Percentiles rank a stretch among this genome's conserved stretches.
phyloP scores from a whole-genome alignment of 2,797 vertebrate species.

The Alfaro cultratus region DNA sequence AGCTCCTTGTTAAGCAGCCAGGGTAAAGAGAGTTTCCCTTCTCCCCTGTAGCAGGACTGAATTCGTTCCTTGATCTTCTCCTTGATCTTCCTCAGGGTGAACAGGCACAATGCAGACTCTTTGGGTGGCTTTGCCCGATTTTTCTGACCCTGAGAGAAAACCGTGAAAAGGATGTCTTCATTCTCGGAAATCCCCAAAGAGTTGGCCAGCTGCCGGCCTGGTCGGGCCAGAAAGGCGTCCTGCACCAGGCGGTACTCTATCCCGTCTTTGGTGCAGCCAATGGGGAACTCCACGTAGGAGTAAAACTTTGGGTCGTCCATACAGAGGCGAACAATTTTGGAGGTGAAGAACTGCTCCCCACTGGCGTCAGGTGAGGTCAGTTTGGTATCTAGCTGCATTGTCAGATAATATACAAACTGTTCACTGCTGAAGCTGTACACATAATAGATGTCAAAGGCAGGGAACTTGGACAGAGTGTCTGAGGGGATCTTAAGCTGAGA shows the following conservation, averaged over 20 bases:
- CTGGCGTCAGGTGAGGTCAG: conserved; percentile 94
- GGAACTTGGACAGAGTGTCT: conserved; percentile 96
- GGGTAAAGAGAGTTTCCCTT: conserved; percentile 94
- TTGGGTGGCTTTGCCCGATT: conserved; percentile 96
- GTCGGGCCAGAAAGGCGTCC: conserved; percentile 93
- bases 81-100: conserved; percentile 95
- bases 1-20: conserved; percentile 99
- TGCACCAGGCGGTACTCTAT: conserved; percentile 97
- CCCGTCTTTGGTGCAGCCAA: conserved; percentile 94
- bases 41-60: conserved; percentile 96
- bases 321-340: conserved; percentile 96
- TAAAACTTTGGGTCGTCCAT: conserved; percentile 98
- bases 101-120: conserved; percentile 96
- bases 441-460: conserved; percentile 97
- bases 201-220: conserved; percentile 88
- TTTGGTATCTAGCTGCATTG: conserved; percentile 96
- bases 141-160: conserved; percentile 99
- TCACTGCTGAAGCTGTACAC: conserved; percentile 98
- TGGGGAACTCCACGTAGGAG: conserved; percentile 98
- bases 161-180: conserved; percentile 96
- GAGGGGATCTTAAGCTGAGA: conserved; percentile 99
- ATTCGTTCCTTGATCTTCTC: conserved; percentile 99
- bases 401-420: conserved; percentile 98
- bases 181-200: conserved; percentile 89
- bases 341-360: conserved; percentile 98